Evolutionary conservation across 1,140 invertebrate genomes (phyloP), one percentile per base, ranked within the genome.

Genomic region (Phthorimaea operculella): DNA sequence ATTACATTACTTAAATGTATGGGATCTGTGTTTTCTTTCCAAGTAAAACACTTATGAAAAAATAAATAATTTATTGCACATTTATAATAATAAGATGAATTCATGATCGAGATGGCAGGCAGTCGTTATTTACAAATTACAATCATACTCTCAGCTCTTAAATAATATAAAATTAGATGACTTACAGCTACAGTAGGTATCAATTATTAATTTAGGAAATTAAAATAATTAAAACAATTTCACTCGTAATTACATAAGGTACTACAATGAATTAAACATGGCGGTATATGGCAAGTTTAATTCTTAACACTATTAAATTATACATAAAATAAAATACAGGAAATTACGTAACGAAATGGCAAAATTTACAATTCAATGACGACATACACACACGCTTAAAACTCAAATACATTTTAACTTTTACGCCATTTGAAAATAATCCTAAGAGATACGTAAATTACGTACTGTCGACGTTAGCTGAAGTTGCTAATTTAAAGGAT

Each of bases 251-350:
- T n/a, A 34, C 11, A 53, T 54, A 57, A 53, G 21, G 51, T 58
- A 54, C 15, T 48, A 58, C 33, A 51, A 45, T 52, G 73, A 76
- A 79, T 83, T 76, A 76, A 83, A 79, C 79, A 83, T 83, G 76
- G 77, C 77, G 59, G 70, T 55, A 53, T 78, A 83, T 80, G 79
- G 79, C 76, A 75, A 76, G 77, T 80, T 83, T 80, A 83, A 83
- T 76, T 79, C 72, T 63, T 60, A 11, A 34, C 6, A 39, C 10
- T 39, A 2, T 12, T 2, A 39, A 39, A 2, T 10, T 39, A 39
- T 39, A 5, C 10, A 28, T 39, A 39, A 39, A 12, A 39, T 39
- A 12, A 39, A 28, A 6, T 28, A 39, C 36, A 39, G 36, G 36
- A 39, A 39, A 28, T 28, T 28, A 28, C 21, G 3, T 39, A 39